phyloP scores from a whole-genome alignment of 1,140 invertebrate genomes.

The Drosophila fuyamai region DNA sequence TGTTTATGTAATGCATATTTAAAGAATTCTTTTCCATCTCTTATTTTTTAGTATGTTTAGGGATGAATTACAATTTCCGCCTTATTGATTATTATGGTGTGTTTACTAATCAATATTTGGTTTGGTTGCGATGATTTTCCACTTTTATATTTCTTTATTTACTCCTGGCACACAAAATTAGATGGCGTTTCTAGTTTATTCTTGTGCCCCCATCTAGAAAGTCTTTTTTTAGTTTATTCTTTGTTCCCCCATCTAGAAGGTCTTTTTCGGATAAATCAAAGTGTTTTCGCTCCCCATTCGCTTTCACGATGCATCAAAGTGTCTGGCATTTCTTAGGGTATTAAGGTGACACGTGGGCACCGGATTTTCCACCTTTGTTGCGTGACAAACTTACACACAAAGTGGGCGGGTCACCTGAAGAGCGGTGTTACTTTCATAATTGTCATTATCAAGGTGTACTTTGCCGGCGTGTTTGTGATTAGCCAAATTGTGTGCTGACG shows the following conservation, averaged over 20 bases:
- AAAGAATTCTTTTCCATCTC: too few species aligned
- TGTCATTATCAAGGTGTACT: conserved; percentile 39
- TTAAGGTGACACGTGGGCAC: conserved; percentile 4
- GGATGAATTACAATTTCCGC: neutral
- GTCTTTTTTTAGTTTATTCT: neutral
- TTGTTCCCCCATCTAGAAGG: neutral
- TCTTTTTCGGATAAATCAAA: conserved; percentile 10
- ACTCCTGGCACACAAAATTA: conserved; percentile 5
- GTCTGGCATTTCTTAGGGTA: conserved; percentile 9
- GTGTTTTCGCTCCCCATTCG: neutral
- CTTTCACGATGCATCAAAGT: conserved; percentile 39
- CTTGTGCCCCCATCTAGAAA: neutral
- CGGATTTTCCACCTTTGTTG: conserved; percentile 31
- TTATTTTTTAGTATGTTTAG: too few species aligned
- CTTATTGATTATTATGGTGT: conserved; percentile 20
- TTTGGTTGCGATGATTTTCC: conserved; percentile 13
- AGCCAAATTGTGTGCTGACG: conserved; percentile 42
- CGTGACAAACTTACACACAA: conserved; percentile 38
- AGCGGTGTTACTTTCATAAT: conserved; percentile 58
- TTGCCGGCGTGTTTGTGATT: conserved; percentile 40
- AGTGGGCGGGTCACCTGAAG: neutral
- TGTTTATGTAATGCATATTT: too few species aligned
- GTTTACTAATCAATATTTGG: conserved; percentile 40
- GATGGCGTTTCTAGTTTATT: too few species aligned
- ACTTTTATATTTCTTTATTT: conserved; percentile 12